Conservation (phyloP, 2,113 vertebrate species). For the Amia ocellicauda region DNA sequence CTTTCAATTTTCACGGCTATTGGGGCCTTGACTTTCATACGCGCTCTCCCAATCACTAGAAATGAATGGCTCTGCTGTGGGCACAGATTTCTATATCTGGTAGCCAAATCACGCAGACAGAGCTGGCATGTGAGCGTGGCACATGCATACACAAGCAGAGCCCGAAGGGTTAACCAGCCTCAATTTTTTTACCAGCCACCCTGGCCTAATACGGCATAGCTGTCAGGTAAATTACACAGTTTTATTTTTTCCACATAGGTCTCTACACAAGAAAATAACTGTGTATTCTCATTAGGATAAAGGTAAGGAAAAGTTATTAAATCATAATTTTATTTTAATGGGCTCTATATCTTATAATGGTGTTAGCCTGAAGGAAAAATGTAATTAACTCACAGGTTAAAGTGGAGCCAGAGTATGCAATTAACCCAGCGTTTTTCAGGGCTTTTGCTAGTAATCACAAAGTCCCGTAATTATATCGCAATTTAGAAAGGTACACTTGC, state of each 20-base stretch:
- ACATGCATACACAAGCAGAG: not conserved
- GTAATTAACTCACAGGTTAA: slow-evolving; percentile 65
- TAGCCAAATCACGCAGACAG: not conserved
- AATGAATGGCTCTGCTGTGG: slow-evolving; percentile 5
- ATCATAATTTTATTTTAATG: slow-evolving; percentile 62
- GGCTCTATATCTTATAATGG: slow-evolving; percentile 54
- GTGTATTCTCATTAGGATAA: slow-evolving; percentile 42
- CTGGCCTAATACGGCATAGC: not conserved
- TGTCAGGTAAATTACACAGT: slow-evolving; percentile 29
- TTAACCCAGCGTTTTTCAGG: slow-evolving; percentile 53
- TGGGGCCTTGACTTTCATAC: slow-evolving; percentile 3
- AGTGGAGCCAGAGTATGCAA: slow-evolving; percentile 45
- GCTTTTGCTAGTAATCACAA: slow-evolving; percentile 37
- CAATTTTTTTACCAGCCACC: slow-evolving; percentile 2
- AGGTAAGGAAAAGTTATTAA: slow-evolving; percentile 55
- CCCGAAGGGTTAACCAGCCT: not conserved
- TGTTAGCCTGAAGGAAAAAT: slow-evolving; percentile 53
- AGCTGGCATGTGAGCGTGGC: not conserved
- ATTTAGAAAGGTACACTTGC: slow-evolving; percentile 30
- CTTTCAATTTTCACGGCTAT: slow-evolving; percentile 4
- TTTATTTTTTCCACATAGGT: slow-evolving; percentile 15
- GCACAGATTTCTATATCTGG: not conserved
- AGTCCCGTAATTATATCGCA: slow-evolving; percentile 47
- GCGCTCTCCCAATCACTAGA: not conserved
- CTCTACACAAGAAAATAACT: slow-evolving; percentile 30